Evolutionary conservation across 1,140 invertebrate genomes (phyloP).

Genomic region (Antheraea mylitta): DNA sequence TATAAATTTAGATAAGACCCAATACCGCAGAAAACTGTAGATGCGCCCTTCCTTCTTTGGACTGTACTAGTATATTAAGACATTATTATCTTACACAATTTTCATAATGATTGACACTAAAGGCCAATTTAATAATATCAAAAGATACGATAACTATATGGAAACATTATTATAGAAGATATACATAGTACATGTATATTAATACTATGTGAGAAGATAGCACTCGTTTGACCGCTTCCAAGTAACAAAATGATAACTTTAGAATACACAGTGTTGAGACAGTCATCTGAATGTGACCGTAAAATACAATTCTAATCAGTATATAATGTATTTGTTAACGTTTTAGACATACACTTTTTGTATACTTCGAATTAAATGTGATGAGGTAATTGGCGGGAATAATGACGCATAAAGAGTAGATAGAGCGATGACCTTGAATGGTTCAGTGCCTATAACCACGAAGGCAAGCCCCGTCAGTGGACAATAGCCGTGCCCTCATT

Average conservation of each 20-base stretch:
- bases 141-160: too few species aligned
- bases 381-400: conserved; percentile 29
- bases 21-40: too few species aligned
- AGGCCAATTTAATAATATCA: too few species aligned
- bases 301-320: not conserved
- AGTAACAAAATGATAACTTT: conserved; percentile 11
- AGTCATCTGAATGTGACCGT: conserved; percentile 6
- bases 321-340: not conserved
- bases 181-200: too few species aligned
- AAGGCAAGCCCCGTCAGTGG: conserved; percentile 11
- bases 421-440: conserved; percentile 25
- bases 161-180: too few species aligned
- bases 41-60: too few species aligned
- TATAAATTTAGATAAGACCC: too few species aligned
- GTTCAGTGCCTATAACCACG: conserved; percentile 22
- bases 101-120: too few species aligned
- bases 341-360: not conserved
- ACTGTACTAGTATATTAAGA: too few species aligned
- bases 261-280: not conserved
- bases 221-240: not conserved
- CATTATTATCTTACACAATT: too few species aligned
- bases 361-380: not conserved
- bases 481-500: conserved; percentile 7
- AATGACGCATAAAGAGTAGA: conserved; percentile 32
- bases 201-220: not conserved